Conservation (phyloP, 2,113 vertebrate genomes). For the Mormyrus lacerda region DNA sequence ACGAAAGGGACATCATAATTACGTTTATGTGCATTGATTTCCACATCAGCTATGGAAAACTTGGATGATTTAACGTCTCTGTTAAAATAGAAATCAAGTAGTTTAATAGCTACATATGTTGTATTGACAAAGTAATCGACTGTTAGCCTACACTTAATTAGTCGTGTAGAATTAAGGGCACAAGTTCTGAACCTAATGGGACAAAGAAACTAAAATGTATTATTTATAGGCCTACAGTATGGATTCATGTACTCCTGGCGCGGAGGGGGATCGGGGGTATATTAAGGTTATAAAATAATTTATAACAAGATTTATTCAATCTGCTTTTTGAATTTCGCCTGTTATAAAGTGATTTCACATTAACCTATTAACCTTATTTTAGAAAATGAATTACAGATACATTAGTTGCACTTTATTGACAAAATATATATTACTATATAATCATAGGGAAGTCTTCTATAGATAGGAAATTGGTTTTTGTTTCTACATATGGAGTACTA, state of each 20-base stretch:
- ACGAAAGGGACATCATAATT: background rate
- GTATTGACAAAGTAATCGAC: slow-evolving; percentile 9
- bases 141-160: background rate
- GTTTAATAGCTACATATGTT: slow-evolving; percentile 13
- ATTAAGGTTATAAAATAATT: background rate
- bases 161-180: background rate
- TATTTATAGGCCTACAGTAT: background rate
- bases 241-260: background rate
- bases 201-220: background rate
- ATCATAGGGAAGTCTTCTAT: slow-evolving; percentile 19
- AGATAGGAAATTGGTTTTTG: slow-evolving; percentile 7
- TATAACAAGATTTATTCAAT: background rate
- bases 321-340: background rate
- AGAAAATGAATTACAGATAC: slow-evolving; percentile 24
- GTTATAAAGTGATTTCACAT: slow-evolving; percentile 9
- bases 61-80: slow-evolving; percentile 12
- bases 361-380: slow-evolving; percentile 15
- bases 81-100: slow-evolving; percentile 31
- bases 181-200: background rate
- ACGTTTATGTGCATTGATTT: background rate
- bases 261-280: background rate
- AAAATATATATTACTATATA: slow-evolving; percentile 23
- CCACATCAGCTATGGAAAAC: background rate
- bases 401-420: slow-evolving; percentile 61
- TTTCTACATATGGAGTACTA: background rate